These are phyloP conservation scores for Cepaea hortensis DNA, from an alignment of 2,888 invertebrate species.

Conservation along the genomic window DNA sequence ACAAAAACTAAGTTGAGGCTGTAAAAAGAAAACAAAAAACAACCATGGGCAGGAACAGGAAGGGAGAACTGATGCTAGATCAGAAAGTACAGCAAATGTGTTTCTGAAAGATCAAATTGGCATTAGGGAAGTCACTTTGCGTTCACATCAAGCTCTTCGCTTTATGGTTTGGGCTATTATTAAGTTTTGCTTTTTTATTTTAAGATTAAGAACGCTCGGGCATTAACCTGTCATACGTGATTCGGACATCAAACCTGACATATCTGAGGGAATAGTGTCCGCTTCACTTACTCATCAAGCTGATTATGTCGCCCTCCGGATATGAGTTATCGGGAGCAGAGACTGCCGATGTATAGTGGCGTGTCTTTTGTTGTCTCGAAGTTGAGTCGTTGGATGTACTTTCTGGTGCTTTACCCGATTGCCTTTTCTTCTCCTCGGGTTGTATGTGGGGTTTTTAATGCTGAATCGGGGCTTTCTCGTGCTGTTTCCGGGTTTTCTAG, in stretches of 20 bases:
- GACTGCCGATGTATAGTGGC: neutral
- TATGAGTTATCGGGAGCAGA: conserved; percentile 3
- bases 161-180: neutral
- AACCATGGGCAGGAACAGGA: neutral
- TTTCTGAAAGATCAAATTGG: neutral
- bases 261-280: conserved; percentile 14
- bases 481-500: too few relatives aligned
- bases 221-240: conserved; percentile 38
- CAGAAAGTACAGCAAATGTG: neutral
- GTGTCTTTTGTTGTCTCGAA: neutral
- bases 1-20: neutral
- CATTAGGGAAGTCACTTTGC: neutral
- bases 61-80: neutral
- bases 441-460: too few relatives aligned
- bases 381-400: neutral
- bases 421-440: too few relatives aligned
- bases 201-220: neutral
- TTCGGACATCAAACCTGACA: conserved; percentile 37
- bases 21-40: neutral
- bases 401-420: neutral
- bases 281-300: conserved; percentile 27
- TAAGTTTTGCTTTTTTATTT: neutral
- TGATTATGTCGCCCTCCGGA: conserved; percentile 24
- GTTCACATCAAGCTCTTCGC: neutral
- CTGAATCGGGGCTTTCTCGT: too few relatives aligned